A percentile compares a stretch with the other conserved stretches of the same genome.
Evolutionary conservation across 2,888 invertebrate species (phyloP).

Genomic region (Slavum lentiscoides): DNA sequence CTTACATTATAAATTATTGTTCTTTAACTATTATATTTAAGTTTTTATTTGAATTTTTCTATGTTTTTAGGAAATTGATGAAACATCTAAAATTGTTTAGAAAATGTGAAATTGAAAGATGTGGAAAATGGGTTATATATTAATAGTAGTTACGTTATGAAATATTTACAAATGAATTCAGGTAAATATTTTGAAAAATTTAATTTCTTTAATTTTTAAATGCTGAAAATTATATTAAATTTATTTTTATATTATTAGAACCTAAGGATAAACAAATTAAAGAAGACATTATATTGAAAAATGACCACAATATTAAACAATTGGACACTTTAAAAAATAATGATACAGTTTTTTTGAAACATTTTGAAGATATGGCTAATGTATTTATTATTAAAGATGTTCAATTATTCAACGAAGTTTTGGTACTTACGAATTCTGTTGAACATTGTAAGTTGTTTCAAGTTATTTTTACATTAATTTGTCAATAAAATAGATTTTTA

Average conservation of each 20-base stretch:
- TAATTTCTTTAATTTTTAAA: neutral
- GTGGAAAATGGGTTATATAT: conserved; percentile 2
- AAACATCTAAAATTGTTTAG: conserved; percentile 1
- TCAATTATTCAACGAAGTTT: conserved; percentile 3
- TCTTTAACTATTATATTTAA: neutral
- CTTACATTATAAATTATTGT: neutral
- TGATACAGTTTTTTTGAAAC: conserved; percentile 29
- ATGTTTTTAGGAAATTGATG: conserved; percentile 30
- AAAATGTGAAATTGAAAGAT: conserved; percentile 29
- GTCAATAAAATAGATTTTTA: neutral
- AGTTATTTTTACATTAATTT: neutral
- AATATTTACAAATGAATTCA: neutral
- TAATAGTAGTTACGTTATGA: neutral
- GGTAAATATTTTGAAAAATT: neutral
- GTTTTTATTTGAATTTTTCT: neutral
- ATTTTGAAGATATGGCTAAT: conserved; percentile 19
- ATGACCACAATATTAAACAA: neutral
- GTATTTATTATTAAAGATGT: conserved; percentile 22
- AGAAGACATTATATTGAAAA: neutral
- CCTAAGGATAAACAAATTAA: neutral
- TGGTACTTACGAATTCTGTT: neutral
- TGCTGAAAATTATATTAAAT: neutral
- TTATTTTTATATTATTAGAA: neutral
- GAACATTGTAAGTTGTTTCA: neutral
- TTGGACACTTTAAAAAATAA: conserved; percentile 10